Conservation (phyloP, 2,797 vertebrate species). For the Sebastes miniatus region DNA sequence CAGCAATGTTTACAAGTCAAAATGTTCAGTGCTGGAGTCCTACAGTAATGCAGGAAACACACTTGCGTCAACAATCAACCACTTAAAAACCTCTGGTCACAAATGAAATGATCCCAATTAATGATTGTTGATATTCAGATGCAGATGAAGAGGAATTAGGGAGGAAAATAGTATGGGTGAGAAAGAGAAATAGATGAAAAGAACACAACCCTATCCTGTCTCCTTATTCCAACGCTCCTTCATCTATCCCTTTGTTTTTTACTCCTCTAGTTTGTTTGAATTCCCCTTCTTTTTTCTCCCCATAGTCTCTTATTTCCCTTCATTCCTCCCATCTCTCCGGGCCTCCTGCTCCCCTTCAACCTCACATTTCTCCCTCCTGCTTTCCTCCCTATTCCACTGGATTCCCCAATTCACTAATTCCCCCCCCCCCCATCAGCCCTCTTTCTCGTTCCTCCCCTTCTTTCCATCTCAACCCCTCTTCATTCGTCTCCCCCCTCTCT, state of each 20-base stretch:
- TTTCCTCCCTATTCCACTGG: not conserved
- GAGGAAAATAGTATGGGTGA: not conserved
- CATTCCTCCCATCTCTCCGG: not conserved
- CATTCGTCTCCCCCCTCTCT: conserved; percentile 14
- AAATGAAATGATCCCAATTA: conserved; percentile 26
- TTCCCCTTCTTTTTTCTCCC: not conserved
- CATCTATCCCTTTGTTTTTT: not conserved
- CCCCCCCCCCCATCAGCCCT: not conserved
- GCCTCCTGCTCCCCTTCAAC: not conserved
- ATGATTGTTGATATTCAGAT: conserved; percentile 36
- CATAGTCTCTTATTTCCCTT: not conserved
- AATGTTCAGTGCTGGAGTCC: not conserved
- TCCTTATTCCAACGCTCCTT: not conserved
- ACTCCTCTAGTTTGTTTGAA: not conserved
- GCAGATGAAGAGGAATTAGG: conserved; percentile 43
- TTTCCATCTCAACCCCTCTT: conserved; percentile 21
- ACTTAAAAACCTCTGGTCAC: conserved; percentile 37
- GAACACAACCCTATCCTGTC: not conserved
- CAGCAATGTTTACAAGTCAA: not conserved
- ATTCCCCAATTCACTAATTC: not conserved
- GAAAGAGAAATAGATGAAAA: not conserved
- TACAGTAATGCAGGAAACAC: conserved; percentile 14
- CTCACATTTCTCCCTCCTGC: not conserved
- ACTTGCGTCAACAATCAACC: conserved; percentile 25
- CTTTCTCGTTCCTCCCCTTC: not conserved